phyloP scores from a whole-genome alignment of 2,797 vertebrate genomes.

The Aulostomus chinensis region DNA sequence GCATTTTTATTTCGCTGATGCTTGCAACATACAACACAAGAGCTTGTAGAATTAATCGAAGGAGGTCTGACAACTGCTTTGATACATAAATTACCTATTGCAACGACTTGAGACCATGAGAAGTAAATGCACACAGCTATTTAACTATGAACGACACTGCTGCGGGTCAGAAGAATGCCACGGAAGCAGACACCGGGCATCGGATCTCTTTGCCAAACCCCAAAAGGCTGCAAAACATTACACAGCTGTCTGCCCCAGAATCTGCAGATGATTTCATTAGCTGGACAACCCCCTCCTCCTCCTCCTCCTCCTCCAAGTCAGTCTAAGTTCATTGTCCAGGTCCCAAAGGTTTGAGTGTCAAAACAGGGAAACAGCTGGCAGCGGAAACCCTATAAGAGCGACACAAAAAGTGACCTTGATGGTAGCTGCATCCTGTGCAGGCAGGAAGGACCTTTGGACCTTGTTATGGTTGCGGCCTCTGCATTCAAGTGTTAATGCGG shows the following conservation, averaged over 20 bases:
- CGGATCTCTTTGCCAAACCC: constrained; percentile 58
- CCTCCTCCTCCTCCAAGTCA: constrained; percentile 20
- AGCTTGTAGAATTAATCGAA: constrained; percentile 8
- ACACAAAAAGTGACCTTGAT: constrained; percentile 62
- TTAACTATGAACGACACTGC: constrained; percentile 27
- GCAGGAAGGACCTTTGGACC: constrained; percentile 54
- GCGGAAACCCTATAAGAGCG: constrained; percentile 57
- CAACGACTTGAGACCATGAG: neutral
- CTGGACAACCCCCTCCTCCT: constrained; percentile 32
- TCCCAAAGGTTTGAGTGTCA: constrained; percentile 48
- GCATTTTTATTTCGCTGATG: constrained; percentile 35
- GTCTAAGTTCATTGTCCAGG: constrained; percentile 60
- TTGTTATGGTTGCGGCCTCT: constrained; percentile 45
- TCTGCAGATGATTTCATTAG: constrained; percentile 56
- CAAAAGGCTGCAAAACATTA: constrained; percentile 55
- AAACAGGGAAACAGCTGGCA: constrained; percentile 76
- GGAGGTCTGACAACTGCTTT: constrained; percentile 17
- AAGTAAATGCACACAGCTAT: constrained; percentile 27
- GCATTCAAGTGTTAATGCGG: constrained; percentile 56
- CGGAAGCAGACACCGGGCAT: constrained; percentile 47
- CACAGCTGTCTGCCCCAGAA: constrained; percentile 64
- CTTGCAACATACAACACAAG: constrained; percentile 37
- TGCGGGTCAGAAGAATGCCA: constrained; percentile 52
- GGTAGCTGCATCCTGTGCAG: constrained; percentile 57
- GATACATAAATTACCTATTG: too few species aligned